Evolutionary conservation across 2,113 vertebrate genomes (phyloP), one percentile per base, ranked within the genome.

Genomic region (Mastomys coucha): DNA sequence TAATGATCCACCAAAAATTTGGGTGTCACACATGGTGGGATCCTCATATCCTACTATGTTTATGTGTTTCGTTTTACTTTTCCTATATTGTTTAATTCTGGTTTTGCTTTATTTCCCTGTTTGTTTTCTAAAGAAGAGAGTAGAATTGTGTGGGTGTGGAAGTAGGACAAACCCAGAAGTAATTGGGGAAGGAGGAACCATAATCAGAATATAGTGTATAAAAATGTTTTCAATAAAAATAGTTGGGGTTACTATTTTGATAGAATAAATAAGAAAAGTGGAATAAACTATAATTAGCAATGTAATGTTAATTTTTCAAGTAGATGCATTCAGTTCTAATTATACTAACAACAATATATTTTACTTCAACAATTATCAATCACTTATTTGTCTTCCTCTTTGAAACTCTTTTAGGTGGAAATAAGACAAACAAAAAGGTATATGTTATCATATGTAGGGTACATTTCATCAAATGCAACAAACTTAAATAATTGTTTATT

Each of bases 381-480:
- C 2, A 95, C 80, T 93, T 87, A 95, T 28, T 89, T 2, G 22
- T 8, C 33, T 11, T 13, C 2, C 49, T 81, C 42, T 45, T 91
- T 97, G 26, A 91, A 96, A 95, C 91, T 84, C 7, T 33, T 72
- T 26, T 75, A 95, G 42, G 86, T 28, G 14, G 82, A 97, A 97
- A 88, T 33, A 72, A 87, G 42, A 69, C 80, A 93, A 91, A 9
- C 49, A 75, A 96, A 95, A 91, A 73, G 12, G 67, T 9, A 42
- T 20, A 45, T 49, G 76, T 45, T 53, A 58, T 13, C 2, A 56
- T 91, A 26, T 69, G 1, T 49, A 93, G 1, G 7, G 39, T 77
- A 33, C 73, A 69, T 53, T 93, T 94, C 19, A 89, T 82, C 82
- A 88, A 28, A 94, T 78, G 3, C 8, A 3, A 67, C 70, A 39